These are phyloP conservation scores for Ceratina australensis DNA, from an alignment of 1,140 invertebrate species.

Conservation along the genomic window DNA sequence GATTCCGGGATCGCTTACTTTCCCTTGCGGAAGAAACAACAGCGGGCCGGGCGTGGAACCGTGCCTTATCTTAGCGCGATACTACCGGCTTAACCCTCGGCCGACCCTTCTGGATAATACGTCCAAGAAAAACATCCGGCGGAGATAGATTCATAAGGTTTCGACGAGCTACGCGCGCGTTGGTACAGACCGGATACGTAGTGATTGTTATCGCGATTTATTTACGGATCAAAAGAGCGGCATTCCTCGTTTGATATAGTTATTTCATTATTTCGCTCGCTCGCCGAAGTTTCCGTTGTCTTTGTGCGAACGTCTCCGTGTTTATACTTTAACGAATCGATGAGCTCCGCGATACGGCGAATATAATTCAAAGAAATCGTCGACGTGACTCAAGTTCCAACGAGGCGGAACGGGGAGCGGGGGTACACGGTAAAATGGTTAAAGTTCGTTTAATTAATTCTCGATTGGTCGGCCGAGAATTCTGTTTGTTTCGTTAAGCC, in stretches of 20 bases:
- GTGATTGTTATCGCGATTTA: no score
- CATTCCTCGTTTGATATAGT: not conserved
- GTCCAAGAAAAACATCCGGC: not conserved
- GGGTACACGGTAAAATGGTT: not conserved
- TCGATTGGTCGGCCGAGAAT: not conserved
- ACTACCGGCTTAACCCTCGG: not conserved
- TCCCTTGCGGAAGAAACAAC: not conserved
- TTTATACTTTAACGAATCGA: not conserved
- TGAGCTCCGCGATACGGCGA: not conserved
- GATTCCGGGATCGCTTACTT: not conserved
- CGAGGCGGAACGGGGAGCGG: not conserved
- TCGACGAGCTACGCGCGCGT: no score
- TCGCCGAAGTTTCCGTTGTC: not conserved
- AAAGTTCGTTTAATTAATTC: conserved; percentile 50
- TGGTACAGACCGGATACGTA: no score
- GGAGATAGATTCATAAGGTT: not conserved
- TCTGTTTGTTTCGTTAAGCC: conserved; percentile 18
- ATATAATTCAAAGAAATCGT: not conserved
- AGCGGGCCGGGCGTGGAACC: not conserved
- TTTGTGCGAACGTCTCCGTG: not conserved
- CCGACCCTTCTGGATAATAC: not conserved
- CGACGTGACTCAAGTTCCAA: no score
- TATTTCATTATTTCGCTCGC: not conserved
- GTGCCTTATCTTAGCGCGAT: not conserved
- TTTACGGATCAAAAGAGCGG: not conserved